Percentiles rank a stretch among this genome's conserved stretches.
Evolutionary conservation across 2,113 vertebrate species (phyloP).

Genomic region (Toxotes jaculatrix): DNA sequence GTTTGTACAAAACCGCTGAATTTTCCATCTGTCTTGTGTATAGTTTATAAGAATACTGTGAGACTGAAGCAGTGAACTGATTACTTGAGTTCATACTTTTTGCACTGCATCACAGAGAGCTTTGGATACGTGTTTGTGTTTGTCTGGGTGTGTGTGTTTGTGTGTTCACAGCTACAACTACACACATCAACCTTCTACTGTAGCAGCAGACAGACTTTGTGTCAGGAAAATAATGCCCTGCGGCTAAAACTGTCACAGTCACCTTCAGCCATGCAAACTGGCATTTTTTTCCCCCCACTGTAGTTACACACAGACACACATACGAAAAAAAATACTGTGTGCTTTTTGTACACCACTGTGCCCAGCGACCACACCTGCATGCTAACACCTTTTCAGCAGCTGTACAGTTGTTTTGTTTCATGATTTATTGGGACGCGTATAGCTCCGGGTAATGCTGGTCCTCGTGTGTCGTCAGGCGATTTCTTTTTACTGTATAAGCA

Average conservation of each 20-base stretch:
- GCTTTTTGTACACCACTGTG: background rate
- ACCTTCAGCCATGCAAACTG: slow-evolving; percentile 71
- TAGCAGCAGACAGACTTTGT: slow-evolving; percentile 61
- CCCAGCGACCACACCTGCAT: background rate
- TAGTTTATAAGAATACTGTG: background rate
- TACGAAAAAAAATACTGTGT: background rate
- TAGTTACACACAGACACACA: slow-evolving; percentile 2
- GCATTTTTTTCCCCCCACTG: background rate
- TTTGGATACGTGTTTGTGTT: background rate
- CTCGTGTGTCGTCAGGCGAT: background rate
- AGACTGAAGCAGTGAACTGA: background rate
- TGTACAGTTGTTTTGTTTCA: slow-evolving; percentile 11
- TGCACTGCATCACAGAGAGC: background rate
- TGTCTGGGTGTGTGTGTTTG: background rate
- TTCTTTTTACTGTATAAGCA: background rate
- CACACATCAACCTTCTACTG: slow-evolving; percentile 59
- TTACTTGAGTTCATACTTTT: background rate
- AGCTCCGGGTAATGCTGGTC: background rate
- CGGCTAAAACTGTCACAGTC: slow-evolving; percentile 70
- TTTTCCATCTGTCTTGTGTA: background rate
- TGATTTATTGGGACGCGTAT: background rate
- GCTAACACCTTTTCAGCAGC: background rate
- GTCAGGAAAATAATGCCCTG: slow-evolving; percentile 63
- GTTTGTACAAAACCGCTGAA: background rate
- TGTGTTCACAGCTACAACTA: slow-evolving; percentile 14